phyloP scores from a whole-genome alignment of 2,888 invertebrate genomes.

The Sphaerophoria rueppellii region DNA sequence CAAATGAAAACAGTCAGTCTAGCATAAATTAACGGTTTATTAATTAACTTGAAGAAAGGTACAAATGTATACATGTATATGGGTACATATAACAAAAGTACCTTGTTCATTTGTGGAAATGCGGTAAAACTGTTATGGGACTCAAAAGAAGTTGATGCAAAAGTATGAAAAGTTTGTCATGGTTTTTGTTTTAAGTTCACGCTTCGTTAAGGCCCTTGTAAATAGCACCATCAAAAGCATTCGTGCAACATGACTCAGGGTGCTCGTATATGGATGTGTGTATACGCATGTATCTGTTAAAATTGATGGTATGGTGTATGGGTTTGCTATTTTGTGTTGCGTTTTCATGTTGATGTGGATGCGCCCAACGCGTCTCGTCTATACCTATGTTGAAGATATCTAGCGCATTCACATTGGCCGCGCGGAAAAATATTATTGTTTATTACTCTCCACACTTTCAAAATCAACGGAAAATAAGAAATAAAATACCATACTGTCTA shows the following conservation, averaged over 20 bases:
- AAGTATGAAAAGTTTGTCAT: neutral
- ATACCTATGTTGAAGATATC: conserved; percentile 37
- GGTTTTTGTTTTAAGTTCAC: conserved; percentile 42
- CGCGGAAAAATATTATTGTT: conserved; percentile 37
- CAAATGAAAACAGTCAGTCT: conserved; percentile 21
- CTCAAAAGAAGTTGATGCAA: conserved; percentile 13
- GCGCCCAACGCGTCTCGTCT: conserved; percentile 37
- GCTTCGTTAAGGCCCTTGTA: conserved; percentile 66
- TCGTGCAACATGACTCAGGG: conserved; percentile 57
- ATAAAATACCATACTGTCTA: conserved; percentile 22
- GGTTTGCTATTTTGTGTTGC: conserved; percentile 26
- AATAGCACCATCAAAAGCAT: conserved; percentile 43
- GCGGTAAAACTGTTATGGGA: conserved; percentile 1
- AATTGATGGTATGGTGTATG: too few species aligned
- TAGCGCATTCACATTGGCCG: conserved; percentile 48
- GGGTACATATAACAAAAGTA: neutral
- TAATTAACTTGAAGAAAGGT: conserved; percentile 11
- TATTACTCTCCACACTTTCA: conserved; percentile 24
- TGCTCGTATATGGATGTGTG: neutral
- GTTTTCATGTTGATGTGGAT: conserved; percentile 54
- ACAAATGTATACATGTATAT: too few species aligned
- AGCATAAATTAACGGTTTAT: conserved; percentile 37
- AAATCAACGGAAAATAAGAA: neutral
- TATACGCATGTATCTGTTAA: neutral
- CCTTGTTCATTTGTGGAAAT: neutral